These are phyloP conservation scores for Reticulitermes lucifugus DNA, from an alignment of 2,888 invertebrate species.

Conservation along the genomic window DNA sequence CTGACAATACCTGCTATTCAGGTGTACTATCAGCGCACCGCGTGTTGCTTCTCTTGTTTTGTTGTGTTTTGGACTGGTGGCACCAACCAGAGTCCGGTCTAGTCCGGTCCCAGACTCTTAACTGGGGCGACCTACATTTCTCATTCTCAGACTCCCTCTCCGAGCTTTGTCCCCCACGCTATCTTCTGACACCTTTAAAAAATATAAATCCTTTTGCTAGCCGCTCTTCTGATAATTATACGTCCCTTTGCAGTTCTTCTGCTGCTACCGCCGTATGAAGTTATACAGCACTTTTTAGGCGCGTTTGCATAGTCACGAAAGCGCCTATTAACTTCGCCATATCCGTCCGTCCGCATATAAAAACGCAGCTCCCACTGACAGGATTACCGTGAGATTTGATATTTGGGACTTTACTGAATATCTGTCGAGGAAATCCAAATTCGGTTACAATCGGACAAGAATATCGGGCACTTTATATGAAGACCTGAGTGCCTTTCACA, in stretches of 20 bases:
- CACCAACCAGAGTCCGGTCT: conserved; percentile 7
- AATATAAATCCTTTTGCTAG: background rate
- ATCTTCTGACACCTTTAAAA: background rate
- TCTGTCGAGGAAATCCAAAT: too few relatives aligned
- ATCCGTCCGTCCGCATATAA: too few relatives aligned
- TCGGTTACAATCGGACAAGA: too few relatives aligned
- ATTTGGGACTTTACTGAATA: too few relatives aligned
- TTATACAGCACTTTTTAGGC: background rate
- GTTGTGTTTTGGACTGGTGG: conserved; percentile 14
- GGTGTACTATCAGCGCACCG: background rate
- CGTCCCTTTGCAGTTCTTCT: background rate
- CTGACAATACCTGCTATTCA: background rate
- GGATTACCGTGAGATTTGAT: too few relatives aligned
- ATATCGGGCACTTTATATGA: too few relatives aligned
- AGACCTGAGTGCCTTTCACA: too few relatives aligned
- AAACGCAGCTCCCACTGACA: too few relatives aligned
- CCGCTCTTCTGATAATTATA: background rate
- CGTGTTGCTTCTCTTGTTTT: conserved; percentile 4
- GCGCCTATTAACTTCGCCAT: too few relatives aligned
- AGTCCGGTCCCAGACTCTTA: conserved; percentile 28
- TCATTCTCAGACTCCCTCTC: conserved; percentile 22
- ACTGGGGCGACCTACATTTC: conserved; percentile 34
- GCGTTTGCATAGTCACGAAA: too few relatives aligned
- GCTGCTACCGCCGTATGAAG: background rate
- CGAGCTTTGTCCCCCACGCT: background rate